Base-by-base conservation (phyloP, 1,140 invertebrate species). In the Drosophila repleta region DNA sequence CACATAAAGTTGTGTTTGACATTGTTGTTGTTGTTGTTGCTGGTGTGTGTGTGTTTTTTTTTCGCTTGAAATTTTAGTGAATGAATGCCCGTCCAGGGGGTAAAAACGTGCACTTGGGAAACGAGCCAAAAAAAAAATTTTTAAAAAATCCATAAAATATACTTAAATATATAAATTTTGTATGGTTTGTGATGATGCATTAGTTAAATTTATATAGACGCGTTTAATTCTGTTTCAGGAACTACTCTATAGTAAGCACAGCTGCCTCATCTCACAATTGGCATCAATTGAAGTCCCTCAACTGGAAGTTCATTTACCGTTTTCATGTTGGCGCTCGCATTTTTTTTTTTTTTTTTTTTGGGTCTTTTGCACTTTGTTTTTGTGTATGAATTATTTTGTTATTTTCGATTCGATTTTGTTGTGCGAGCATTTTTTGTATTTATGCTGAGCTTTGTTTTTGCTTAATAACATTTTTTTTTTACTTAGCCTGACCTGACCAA, bases 31-130 rank as follows among this genome's bases (percentile, higher is more conserved):
- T 61, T 68, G 74, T 69, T 62, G 58, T 57, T 66, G 18, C 69
- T 49, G 51, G 10, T 35, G 32, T 35, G 32, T 13, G 10, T 35
- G 32, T 35, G 32, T 13, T 3, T 35, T 80, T 63, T 35, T 70
- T 85, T 87, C 72, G 49, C 63, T 62, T 72, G 64, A 83, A 75
- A 17, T 67, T 49, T 49, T 74, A 65, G 49, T 72, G 74, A 78
- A 77, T 74, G 71, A 75, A 81, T 62, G 3, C 35, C 49, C 13
- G 43, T 39, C 52, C 18, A 32, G 32, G 55, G 56, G 63, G 70
- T 26, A 43, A 43, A 43, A 7, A 43, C 39, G 39, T 43, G 6
- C 39, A 20, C 24, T 41, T 11, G 46, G 53, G 37, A 41, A 18
- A 15, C 1, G 11, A 37, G 53, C 46, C 61, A 37, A 37, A 7